Evolutionary conservation across 2,113 vertebrate genomes (phyloP).

Genomic region (Dicerorhinus sumatrensis): DNA sequence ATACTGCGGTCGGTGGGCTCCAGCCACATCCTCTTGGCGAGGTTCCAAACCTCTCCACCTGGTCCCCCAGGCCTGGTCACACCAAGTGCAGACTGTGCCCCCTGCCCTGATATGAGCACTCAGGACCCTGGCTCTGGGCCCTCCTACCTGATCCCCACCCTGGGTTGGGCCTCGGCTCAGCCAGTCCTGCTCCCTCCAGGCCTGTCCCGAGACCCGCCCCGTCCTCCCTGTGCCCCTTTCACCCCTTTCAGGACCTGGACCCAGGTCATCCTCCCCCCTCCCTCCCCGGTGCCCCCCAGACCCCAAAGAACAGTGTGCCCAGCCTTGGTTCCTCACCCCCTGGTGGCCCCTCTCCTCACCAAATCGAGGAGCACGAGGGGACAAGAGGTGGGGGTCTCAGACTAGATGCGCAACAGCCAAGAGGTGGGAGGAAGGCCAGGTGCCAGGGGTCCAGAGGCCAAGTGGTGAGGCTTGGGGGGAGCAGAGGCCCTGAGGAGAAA

Average conservation of each 20-base stretch:
- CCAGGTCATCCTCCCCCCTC: too few species aligned
- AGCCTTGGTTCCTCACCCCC: too few species aligned
- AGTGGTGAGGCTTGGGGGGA: neutral
- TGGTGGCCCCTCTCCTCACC: neutral
- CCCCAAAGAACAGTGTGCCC: fast-evolving
- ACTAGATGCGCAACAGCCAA: too few species aligned
- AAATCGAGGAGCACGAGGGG: neutral
- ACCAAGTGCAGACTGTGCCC: neutral
- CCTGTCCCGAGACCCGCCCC: neutral
- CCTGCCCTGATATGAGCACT: too few species aligned
- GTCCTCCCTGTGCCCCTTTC: neutral
- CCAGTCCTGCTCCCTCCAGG: neutral
- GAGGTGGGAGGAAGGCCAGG: neutral
- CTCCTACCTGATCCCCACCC: too few species aligned
- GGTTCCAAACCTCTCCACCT: neutral
- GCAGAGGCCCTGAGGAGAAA: neutral
- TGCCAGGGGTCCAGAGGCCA: fast-evolving
- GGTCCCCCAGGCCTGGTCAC: fast-evolving
- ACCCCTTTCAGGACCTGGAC: neutral
- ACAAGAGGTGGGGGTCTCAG: neutral
- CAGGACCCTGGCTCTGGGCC: neutral
- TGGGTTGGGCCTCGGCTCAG: too few species aligned
- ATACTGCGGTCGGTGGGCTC: neutral
- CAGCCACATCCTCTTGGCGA: fast-evolving
- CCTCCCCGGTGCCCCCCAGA: neutral